phyloP scores from a whole-genome alignment of 2,888 invertebrate genomes.

The Nasonovia ribisnigri region DNA sequence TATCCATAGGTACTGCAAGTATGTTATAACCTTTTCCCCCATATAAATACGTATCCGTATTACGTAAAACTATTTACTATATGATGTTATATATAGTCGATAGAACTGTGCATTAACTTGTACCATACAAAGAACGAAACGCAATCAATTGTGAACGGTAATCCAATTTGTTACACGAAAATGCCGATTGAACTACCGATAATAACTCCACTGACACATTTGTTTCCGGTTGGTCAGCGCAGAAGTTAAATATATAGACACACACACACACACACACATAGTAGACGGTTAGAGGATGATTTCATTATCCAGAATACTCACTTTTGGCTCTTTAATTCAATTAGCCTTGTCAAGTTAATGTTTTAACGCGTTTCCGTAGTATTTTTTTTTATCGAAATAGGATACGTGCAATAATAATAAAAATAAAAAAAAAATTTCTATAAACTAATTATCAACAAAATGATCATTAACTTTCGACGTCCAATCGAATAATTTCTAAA shows the following conservation, averaged over 20 bases:
- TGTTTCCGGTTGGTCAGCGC: conserved; percentile 11
- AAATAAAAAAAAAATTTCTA: neutral
- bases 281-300: neutral
- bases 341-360: conserved; percentile 25
- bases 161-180: conserved; percentile 45
- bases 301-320: conserved; percentile 26
- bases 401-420: neutral
- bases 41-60: neutral
- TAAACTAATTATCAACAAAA: neutral
- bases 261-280: neutral
- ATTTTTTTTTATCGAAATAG: neutral
- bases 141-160: neutral
- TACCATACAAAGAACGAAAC: neutral
- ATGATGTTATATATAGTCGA: neutral
- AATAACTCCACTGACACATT: conserved; percentile 25
- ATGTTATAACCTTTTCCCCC: neutral
- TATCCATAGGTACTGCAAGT: neutral
- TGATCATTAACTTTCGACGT: neutral
- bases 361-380: conserved; percentile 2
- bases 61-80: neutral
- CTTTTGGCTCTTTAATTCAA: conserved; percentile 34
- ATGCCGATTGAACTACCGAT: conserved; percentile 17
- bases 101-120: neutral
- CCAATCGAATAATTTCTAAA: neutral
- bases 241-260: neutral